Evolutionary conservation across 2,888 invertebrate genomes (phyloP).

Genomic region (Pelosia muscerda): DNA sequence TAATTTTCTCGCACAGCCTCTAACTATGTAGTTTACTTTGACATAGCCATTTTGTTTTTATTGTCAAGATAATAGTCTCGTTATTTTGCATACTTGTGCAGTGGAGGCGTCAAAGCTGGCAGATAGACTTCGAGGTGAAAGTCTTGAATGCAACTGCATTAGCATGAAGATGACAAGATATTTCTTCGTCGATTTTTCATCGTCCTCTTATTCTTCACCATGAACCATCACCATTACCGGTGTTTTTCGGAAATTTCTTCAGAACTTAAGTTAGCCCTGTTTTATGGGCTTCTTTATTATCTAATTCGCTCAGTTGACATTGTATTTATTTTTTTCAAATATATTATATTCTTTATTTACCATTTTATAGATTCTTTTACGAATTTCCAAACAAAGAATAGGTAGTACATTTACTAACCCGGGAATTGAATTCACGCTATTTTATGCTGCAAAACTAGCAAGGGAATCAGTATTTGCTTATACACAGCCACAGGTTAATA

Average conservation of each 20-base stretch:
- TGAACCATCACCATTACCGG: neutral
- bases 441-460: neutral
- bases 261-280: neutral
- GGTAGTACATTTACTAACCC: neutral
- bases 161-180: neutral
- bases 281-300: too few species aligned
- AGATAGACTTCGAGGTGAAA: too few species aligned
- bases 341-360: too few species aligned
- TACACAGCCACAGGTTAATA: constrained; percentile 46
- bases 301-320: too few species aligned
- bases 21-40: neutral
- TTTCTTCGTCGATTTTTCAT: neutral
- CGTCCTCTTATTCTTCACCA: neutral
- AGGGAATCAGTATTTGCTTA: constrained; percentile 28
- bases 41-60: neutral
- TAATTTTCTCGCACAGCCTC: constrained; percentile 23
- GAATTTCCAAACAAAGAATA: neutral
- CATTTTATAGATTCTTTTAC: neutral
- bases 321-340: too few species aligned
- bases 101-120: too few species aligned
- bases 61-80: neutral
- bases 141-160: too few species aligned
- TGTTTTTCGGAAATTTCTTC: neutral
- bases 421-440: neutral
- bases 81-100: too few species aligned